These are phyloP conservation scores for Rhegmatorhina hoffmannsi DNA, from an alignment of 2,113 vertebrate species.

Conservation along the genomic window DNA sequence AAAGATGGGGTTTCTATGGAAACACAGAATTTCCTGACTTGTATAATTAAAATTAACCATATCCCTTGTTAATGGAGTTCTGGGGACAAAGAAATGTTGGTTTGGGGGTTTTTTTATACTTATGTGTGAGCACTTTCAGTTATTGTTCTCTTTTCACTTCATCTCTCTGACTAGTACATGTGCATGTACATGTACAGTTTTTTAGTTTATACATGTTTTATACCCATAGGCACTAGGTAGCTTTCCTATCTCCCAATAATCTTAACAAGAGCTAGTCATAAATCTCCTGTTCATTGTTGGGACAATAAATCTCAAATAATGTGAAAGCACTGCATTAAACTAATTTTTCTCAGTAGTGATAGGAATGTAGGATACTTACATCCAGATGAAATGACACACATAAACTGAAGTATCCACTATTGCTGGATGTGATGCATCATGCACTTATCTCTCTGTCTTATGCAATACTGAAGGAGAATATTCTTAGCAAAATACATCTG, in stretches of 20 bases:
- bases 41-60: constrained; percentile 50
- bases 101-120: background rate
- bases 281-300: background rate
- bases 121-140: background rate
- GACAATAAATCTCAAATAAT: constrained; percentile 1
- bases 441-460: background rate
- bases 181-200: background rate
- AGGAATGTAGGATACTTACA: background rate
- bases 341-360: constrained; percentile 3
- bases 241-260: background rate
- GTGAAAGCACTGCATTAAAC: constrained; percentile 16
- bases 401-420: background rate
- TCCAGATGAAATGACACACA: background rate
- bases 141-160: background rate
- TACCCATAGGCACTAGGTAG: background rate
- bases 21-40: constrained; percentile 51
- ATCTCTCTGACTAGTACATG: accelerated
- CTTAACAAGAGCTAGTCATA: constrained; percentile 7
- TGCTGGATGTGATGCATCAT: background rate
- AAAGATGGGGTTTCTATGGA: constrained; percentile 58
- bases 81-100: background rate
- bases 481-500: background rate
- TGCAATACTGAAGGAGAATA: background rate
- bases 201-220: background rate
- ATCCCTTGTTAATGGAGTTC: constrained; percentile 16